phyloP scores from a whole-genome alignment of 2,888 invertebrate species.

The Drosophila mercatorum region DNA sequence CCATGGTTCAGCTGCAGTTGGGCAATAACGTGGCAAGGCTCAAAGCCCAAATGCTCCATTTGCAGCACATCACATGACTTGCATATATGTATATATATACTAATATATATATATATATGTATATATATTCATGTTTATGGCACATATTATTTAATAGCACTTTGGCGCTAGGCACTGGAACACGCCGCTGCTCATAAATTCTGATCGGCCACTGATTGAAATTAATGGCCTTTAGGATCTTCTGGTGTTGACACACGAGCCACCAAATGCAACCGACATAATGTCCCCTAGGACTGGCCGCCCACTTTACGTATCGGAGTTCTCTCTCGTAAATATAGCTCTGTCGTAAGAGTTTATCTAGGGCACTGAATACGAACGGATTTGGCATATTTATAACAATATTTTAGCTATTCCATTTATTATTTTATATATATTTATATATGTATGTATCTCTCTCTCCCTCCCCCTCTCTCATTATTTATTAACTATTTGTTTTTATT shows the following conservation, averaged over 20 bases:
- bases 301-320: not conserved
- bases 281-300: not conserved
- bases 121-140: not conserved
- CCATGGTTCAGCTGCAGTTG: constrained; percentile 46
- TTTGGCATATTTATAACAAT: not conserved
- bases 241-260: constrained; percentile 50
- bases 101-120: not conserved
- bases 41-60: constrained; percentile 42
- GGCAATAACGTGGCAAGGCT: constrained; percentile 46
- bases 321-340: not conserved
- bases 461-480: not conserved
- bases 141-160: constrained; percentile 7
- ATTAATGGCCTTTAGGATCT: constrained; percentile 58
- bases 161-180: constrained; percentile 38
- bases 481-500: constrained; percentile 1
- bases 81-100: not conserved
- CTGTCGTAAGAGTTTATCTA: not conserved
- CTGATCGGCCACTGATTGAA: constrained; percentile 54
- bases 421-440: too few species aligned
- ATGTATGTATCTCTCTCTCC: too few species aligned
- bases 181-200: constrained; percentile 52
- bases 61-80: constrained; percentile 8
- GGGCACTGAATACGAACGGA: not conserved
- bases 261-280: constrained; percentile 20
- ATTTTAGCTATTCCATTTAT: too few species aligned